phyloP scores from a whole-genome alignment of 1,140 invertebrate genomes.

The Drosophila asahinai region DNA sequence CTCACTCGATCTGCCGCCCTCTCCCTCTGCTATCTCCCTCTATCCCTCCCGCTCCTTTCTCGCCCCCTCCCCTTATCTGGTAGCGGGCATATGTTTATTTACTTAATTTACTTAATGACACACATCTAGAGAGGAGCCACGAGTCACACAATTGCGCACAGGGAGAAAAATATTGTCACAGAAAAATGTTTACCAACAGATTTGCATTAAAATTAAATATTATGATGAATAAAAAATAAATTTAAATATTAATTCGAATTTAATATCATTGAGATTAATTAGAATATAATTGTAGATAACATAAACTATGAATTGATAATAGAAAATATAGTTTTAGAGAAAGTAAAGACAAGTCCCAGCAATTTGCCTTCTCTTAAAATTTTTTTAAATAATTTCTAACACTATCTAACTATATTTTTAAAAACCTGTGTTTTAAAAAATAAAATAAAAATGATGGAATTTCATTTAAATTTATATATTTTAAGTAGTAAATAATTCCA shows the following conservation, averaged over 20 bases:
- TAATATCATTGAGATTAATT: too few relatives aligned
- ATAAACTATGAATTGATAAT: not conserved
- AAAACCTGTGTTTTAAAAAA: too few relatives aligned
- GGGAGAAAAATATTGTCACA: not conserved
- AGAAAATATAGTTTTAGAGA: not conserved
- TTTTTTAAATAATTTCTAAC: not conserved
- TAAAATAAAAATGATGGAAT: too few relatives aligned
- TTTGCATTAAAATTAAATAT: too few relatives aligned
- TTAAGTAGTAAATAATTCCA: too few relatives aligned
- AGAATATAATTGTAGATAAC: not conserved
- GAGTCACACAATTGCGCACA: slow-evolving; percentile 31
- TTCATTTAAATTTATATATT: too few relatives aligned
- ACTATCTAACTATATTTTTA: too few relatives aligned
- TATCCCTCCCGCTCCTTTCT: not conserved
- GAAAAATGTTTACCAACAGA: too few relatives aligned
- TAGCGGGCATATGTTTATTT: slow-evolving; percentile 82
- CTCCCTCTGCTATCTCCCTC: not conserved
- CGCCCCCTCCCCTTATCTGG: slow-evolving; percentile 40
- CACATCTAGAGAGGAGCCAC: slow-evolving; percentile 52
- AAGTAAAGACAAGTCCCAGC: not conserved
- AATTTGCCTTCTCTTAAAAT: not conserved
- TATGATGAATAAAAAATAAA: not conserved
- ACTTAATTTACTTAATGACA: slow-evolving; percentile 85
- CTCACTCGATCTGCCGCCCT: slow-evolving; percentile 15
- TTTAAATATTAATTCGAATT: too few relatives aligned